A percentile compares a stretch with the other conserved stretches of the same genome.
Conservation (phyloP, 2,888 invertebrate genomes). For the Campopleginae sp. region DNA sequence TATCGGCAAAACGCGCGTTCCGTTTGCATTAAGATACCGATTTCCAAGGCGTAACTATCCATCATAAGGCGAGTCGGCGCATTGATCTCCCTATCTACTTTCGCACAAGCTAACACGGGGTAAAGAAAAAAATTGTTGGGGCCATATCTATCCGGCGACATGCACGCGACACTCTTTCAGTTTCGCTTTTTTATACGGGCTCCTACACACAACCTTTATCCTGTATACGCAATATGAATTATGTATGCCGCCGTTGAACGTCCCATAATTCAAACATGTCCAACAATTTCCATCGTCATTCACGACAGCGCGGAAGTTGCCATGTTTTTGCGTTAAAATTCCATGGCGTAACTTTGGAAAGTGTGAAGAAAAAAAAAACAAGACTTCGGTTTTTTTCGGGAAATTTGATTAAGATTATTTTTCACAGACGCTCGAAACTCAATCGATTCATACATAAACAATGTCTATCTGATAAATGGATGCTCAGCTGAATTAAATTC, state of each 20-base stretch:
- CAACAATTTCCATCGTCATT: not conserved
- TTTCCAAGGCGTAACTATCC: slow-evolving; percentile 35
- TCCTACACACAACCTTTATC: slow-evolving; percentile 6
- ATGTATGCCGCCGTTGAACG: not conserved
- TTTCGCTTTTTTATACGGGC: not conserved
- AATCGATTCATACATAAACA: not conserved
- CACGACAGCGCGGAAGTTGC: not conserved
- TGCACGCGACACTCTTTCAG: slow-evolving; percentile 12
- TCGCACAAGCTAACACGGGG: not conserved
- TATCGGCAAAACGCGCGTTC: slow-evolving; percentile 9
- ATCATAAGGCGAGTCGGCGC: slow-evolving; percentile 24
- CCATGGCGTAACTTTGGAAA: not conserved
- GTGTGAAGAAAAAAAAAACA: not conserved
- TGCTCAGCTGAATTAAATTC: not conserved
- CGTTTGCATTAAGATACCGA: slow-evolving; percentile 29
- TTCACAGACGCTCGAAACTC: not conserved
- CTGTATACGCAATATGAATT: slow-evolving; percentile 1
- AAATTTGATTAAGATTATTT: not conserved
- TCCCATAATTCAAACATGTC: not conserved
- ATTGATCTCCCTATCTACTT: slow-evolving; percentile 27
- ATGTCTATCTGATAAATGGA: not conserved
- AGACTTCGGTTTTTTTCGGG: not conserved
- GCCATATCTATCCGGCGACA: slow-evolving; percentile 12
- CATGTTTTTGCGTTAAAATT: not conserved
- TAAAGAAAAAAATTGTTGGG: slow-evolving; percentile 5